Base-by-base conservation (phyloP, 2,797 vertebrate species). In the Nannoperca australis region DNA sequence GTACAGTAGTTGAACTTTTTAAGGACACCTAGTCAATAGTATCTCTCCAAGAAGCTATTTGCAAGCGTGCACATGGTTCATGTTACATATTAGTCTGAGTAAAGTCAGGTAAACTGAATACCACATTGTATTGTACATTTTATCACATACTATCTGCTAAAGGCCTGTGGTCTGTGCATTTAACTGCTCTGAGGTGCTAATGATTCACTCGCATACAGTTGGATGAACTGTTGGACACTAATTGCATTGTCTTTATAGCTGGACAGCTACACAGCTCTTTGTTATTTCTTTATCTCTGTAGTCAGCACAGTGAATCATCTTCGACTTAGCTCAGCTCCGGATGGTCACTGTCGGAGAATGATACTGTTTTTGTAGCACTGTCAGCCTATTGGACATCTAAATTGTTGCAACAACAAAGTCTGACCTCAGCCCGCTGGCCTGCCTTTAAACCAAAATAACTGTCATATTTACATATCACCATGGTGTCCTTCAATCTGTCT, bases 291-390 rank as follows among this genome's bases (percentile, higher is more conserved):
- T 54, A 6, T 63, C 34, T 70, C 42, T 69, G 24, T 32, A 61
- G 76, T 75, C 85, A 86, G 76, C 62, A 38, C 66, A 0, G 69
- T 66, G 83, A 89, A 59, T 90, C 87, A 83, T 36, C 58, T 61
- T 7, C 27, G 63, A 69, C 38, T 38, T 4, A 15, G 24, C 27
- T 65, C 20, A 53, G 55, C 71, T 55, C 59, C 17, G 76, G 58
- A 70, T 27, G 61, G 50, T 86, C 87, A 76, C 66, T 42, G 73
- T 88, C 73, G 24, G 15, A 76, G 79, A 82, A 86, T 62, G 78
- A 70, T 63, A 18, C 60, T 0, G 76, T 77, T 81, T 86, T 80
- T 20, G n/a, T 44, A 70, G 81, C 76, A 59, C 49, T 50, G 72
- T 82, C 47, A 38, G 60, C 36, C 49, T 45, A 20, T 79, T 82